These are phyloP conservation scores for Alviniconcha marisindica DNA, from an alignment of 1,140 invertebrate species.

Conservation along the genomic window DNA sequence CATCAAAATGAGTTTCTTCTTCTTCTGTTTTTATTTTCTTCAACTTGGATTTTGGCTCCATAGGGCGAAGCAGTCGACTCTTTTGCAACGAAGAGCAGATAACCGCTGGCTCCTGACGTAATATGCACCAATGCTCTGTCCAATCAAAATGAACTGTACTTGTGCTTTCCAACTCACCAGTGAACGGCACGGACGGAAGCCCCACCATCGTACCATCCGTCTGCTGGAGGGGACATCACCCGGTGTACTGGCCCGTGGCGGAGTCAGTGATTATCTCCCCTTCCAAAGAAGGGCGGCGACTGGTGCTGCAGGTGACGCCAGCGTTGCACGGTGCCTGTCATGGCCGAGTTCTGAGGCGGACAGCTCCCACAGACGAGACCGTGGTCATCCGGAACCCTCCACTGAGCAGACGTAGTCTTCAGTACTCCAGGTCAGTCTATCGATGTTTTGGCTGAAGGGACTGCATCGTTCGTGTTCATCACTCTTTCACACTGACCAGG, in stretches of 20 bases:
- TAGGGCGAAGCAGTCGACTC: too few species aligned
- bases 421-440: slow-evolving; percentile 23
- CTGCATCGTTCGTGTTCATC: too few species aligned
- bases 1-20: too few species aligned
- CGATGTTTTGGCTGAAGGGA: too few species aligned
- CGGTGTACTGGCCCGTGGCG: background rate
- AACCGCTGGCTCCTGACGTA: too few species aligned
- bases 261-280: slow-evolving; percentile 17
- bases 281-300: background rate
- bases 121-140: too few species aligned
- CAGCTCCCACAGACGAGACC: background rate
- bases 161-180: background rate
- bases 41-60: too few species aligned
- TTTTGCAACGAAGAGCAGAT: too few species aligned
- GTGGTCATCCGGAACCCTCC: slow-evolving; percentile 6
- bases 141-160: too few species aligned
- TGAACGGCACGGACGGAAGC: background rate
- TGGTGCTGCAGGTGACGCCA: background rate
- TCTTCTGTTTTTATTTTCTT: too few species aligned
- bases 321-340: background rate
- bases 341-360: background rate
- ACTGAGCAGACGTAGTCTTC: background rate
- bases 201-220: background rate
- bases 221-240: background rate
- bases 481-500: too few species aligned